Conservation (phyloP, 2,113 vertebrate species). For the Halichoerus grypus region DNA sequence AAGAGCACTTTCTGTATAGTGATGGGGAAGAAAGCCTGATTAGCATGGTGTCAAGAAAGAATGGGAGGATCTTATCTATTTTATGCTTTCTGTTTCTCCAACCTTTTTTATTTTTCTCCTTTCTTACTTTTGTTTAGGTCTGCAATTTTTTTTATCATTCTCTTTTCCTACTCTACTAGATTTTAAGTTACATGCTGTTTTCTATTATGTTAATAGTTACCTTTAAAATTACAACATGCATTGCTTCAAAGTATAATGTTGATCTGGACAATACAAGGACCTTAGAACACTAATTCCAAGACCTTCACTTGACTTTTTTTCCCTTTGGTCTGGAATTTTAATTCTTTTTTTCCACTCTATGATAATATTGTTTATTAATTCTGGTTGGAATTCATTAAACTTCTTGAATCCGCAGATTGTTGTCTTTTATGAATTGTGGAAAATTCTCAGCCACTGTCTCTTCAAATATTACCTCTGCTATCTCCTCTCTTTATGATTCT, state of each 20-base stretch:
- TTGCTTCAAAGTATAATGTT: not conserved
- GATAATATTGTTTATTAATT: not conserved
- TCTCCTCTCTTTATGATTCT: not conserved
- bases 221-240: not conserved
- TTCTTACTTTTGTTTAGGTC: not conserved
- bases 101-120: not conserved
- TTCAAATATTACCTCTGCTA: not conserved
- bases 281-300: not conserved
- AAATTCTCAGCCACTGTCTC: not conserved
- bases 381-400: not conserved
- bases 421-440: not conserved
- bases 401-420: not conserved
- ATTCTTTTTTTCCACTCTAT: not conserved
- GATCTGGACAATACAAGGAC: not conserved
- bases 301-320: not conserved
- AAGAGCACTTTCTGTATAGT: not conserved
- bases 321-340: conserved; percentile 7
- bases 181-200: not conserved
- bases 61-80: not conserved
- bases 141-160: not conserved
- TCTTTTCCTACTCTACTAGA: not conserved
- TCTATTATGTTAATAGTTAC: not conserved
- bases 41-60: not conserved
- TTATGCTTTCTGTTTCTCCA: not conserved
- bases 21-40: not conserved